These are phyloP conservation scores for Hermatobates lingyangjiaoensis DNA, from an alignment of 1,140 invertebrate genomes.

Conservation along the genomic window DNA sequence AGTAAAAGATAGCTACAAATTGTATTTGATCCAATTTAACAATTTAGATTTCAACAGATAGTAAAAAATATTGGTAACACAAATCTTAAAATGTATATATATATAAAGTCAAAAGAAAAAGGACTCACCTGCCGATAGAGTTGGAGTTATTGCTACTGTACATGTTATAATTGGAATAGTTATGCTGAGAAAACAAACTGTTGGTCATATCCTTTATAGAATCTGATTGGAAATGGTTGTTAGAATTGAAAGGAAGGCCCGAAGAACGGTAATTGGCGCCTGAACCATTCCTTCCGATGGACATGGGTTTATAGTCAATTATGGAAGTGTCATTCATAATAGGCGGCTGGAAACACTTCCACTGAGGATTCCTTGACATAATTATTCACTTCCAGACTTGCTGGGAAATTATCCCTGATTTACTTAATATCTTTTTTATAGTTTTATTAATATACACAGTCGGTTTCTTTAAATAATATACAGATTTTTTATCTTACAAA, in stretches of 20 bases:
- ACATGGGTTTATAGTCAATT: conserved; percentile 46
- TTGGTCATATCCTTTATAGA: conserved; percentile 18
- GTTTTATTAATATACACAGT: background rate
- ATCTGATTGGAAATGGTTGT: conserved; percentile 11
- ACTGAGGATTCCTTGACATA: conserved; percentile 77
- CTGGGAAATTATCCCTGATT: no score
- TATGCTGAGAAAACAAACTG: conserved; percentile 15
- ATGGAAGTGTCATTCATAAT: conserved; percentile 44
- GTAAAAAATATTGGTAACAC: no score
- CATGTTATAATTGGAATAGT: conserved; percentile 14
- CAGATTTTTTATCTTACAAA: conserved; percentile 1
- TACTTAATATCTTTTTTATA: background rate
- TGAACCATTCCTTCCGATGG: conserved; percentile 21
- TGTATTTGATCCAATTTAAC: no score
- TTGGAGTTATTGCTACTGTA: conserved; percentile 14
- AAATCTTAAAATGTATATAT: no score
- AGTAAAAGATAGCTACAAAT: no score
- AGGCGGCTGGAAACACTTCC: conserved; percentile 79
- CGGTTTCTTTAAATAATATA: conserved; percentile 3
- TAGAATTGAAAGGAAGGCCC: conserved; percentile 1
- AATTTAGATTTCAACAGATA: no score
- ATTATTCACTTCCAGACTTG: no score
- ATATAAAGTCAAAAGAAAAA: background rate
- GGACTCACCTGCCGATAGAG: background rate
- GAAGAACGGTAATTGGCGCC: conserved; percentile 30